Percentiles rank a stretch among this genome's conserved stretches.
These are phyloP conservation scores for Pardosa pseudoannulata DNA, from an alignment of 2,888 invertebrate genomes.

Conservation along the genomic window DNA sequence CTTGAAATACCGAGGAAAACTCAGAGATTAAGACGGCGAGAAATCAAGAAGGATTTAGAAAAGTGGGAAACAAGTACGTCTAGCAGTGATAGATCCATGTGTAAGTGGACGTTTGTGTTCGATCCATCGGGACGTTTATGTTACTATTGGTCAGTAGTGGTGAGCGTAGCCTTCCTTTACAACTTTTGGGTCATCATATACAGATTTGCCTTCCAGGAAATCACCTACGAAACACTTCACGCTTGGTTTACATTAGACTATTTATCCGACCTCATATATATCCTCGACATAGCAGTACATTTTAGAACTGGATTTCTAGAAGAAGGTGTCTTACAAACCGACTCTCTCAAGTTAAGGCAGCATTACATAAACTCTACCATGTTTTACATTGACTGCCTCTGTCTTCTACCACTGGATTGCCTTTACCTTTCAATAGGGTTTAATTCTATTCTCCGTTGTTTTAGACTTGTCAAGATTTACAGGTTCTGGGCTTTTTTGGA, in stretches of 20 bases:
- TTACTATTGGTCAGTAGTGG: conserved; percentile 98
- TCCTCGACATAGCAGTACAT: conserved; percentile 97
- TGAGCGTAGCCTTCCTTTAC: conserved; percentile 95
- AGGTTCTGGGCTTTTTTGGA: conserved; percentile 99
- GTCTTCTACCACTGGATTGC: conserved; percentile 97
- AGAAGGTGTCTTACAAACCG: conserved; percentile 98
- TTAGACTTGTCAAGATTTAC: conserved; percentile 97
- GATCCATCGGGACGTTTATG: conserved; percentile 97
- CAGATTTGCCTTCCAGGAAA: conserved; percentile 99
- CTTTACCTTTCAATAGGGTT: conserved; percentile 96
- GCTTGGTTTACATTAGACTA: conserved; percentile 99
- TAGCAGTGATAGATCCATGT: conserved; percentile 82
- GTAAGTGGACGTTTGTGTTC: conserved; percentile 96
- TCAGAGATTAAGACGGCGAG: conserved; percentile 77
- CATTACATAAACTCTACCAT: conserved; percentile 99
- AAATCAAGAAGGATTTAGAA: conserved; percentile 78
- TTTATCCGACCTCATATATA: conserved; percentile 95
- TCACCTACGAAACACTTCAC: conserved; percentile 88
- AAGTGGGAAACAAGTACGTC: conserved; percentile 78
- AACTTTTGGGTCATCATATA: conserved; percentile 99
- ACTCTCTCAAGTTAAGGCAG: conserved; percentile 92
- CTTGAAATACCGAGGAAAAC: conserved; percentile 85
- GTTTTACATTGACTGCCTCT: conserved; percentile 99
- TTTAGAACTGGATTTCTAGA: conserved; percentile 98
- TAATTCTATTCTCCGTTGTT: conserved; percentile 95